Percentiles rank a stretch among this genome's conserved stretches.
These are phyloP conservation scores for Embiotoca jacksoni DNA, from an alignment of 2,113 vertebrate genomes.

Conservation along the genomic window DNA sequence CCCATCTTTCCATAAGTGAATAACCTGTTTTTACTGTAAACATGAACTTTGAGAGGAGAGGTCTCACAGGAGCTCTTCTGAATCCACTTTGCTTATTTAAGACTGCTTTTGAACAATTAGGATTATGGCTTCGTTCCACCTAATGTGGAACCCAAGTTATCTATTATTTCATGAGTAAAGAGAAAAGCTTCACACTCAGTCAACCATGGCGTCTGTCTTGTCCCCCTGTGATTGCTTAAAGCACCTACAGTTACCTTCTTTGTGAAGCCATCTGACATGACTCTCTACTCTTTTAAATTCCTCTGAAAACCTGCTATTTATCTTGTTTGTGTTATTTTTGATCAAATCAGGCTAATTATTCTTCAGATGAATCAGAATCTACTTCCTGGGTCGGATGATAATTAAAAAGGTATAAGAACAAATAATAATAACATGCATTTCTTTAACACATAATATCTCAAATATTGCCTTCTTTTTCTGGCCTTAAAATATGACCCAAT, in stretches of 20 bases:
- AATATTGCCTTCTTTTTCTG: too few species aligned
- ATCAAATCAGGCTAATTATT: not conserved
- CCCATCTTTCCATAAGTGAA: constrained; percentile 1
- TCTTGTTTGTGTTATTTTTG: not conserved
- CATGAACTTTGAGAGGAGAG: constrained; percentile 55
- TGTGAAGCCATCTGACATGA: constrained; percentile 34
- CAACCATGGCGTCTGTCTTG: constrained; percentile 78
- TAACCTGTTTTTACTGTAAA: constrained; percentile 56
- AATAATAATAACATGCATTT: not conserved
- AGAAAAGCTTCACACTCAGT: constrained; percentile 83
- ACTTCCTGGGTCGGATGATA: not conserved
- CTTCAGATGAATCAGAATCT: not conserved
- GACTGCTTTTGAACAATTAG: constrained; percentile 64
- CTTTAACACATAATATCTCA: too few species aligned
- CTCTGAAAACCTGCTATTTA: not conserved
- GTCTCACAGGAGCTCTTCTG: constrained; percentile 37
- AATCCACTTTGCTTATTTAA: constrained; percentile 51
- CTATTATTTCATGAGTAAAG: constrained; percentile 86
- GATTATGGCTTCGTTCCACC: constrained; percentile 71
- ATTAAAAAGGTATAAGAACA: not conserved
- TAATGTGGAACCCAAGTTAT: constrained; percentile 84
- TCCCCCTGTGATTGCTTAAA: constrained; percentile 61
- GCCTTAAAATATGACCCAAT: too few species aligned
- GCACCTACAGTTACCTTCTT: constrained; percentile 47
- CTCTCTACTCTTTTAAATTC: not conserved